These are phyloP conservation scores for Equus przewalskii DNA, from an alignment of 2,113 vertebrate species.

Conservation along the genomic window DNA sequence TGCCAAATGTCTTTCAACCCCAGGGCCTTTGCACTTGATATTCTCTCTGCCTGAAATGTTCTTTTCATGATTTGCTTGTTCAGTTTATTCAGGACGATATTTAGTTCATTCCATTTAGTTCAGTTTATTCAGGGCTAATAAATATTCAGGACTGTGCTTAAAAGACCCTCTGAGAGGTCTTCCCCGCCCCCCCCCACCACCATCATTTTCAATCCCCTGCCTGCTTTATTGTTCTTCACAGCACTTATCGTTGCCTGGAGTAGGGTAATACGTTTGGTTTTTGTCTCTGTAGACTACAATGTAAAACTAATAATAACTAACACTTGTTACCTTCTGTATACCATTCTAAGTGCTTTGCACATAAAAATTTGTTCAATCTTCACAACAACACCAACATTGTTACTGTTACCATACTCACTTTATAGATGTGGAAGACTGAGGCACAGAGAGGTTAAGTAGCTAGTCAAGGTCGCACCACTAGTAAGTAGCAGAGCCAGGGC, in stretches of 20 bases:
- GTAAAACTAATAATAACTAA: slow-evolving; percentile 46
- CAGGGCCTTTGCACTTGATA: neutral
- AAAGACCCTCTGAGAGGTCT: neutral
- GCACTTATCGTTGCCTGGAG: neutral
- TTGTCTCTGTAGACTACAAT: neutral
- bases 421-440: neutral
- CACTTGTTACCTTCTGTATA: neutral
- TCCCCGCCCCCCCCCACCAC: neutral
- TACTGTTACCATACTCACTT: neutral
- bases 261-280: neutral
- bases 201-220: neutral
- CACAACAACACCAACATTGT: neutral
- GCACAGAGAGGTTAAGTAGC: neutral
- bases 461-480: neutral
- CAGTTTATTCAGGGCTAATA: neutral
- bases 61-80: neutral
- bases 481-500: neutral
- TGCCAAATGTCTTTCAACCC: neutral
- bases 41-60: neutral
- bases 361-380: neutral
- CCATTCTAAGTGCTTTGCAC: neutral
- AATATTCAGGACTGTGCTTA: neutral
- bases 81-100: neutral
- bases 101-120: neutral
- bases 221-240: neutral